These are phyloP conservation scores for Lucifuga dentata DNA, from an alignment of 2,113 vertebrate species.

Conservation along the genomic window DNA sequence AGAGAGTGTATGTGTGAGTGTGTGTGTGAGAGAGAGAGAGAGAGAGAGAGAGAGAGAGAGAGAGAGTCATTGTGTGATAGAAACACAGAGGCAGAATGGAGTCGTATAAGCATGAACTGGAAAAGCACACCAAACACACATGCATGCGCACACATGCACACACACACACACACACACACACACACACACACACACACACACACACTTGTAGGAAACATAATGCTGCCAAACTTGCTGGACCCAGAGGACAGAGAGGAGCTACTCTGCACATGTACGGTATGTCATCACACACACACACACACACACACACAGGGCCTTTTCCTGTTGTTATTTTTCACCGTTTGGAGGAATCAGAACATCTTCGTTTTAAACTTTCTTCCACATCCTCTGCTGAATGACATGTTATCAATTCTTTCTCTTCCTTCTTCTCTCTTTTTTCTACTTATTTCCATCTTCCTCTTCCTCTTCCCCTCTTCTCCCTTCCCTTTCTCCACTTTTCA, in stretches of 20 bases:
- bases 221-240: constrained; percentile 14
- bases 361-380: too few relatives aligned
- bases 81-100: too few relatives aligned
- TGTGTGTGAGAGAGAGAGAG: too few relatives aligned
- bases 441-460: too few relatives aligned
- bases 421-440: neutral
- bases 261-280: constrained; percentile 43
- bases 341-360: constrained; percentile 15
- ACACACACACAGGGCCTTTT: constrained; percentile 32
- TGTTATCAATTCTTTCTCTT: neutral
- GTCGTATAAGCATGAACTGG: too few relatives aligned
- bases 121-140: too few relatives aligned
- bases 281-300: constrained; percentile 12
- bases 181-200: neutral
- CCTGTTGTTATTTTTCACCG: constrained; percentile 44
- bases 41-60: too few relatives aligned
- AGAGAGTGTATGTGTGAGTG: too few relatives aligned
- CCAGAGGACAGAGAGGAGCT: constrained; percentile 10
- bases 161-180: too few relatives aligned
- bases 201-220: constrained; percentile 22
- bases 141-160: too few relatives aligned
- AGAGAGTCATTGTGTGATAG: too few relatives aligned
- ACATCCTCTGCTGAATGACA: too few relatives aligned
- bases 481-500: neutral
- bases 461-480: neutral